Evolutionary conservation across 2,888 invertebrate species (phyloP), one percentile per base, ranked within the genome.

Genomic region (Idaea straminata): DNA sequence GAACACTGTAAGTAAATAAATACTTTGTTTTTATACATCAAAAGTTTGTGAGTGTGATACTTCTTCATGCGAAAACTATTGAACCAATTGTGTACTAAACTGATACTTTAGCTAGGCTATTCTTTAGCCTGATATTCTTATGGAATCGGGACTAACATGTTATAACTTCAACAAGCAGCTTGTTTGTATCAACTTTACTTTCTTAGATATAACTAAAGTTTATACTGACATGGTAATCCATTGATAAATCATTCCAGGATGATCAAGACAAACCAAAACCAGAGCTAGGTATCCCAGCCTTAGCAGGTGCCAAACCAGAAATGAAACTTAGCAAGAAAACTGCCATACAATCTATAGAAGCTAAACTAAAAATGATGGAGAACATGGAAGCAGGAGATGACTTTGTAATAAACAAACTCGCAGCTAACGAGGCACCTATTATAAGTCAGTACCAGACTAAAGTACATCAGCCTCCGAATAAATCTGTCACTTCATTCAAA

Each of bases 271-370:
- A 95, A 79, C 94, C 96, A 0, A 96, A 96, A 82, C 95, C 95
- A 57, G 95, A 96, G 81, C 88, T 97, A 59, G 95, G 96, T 63
- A 97, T 97, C 73, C 95, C 97, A 35, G 97, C 95, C 0, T 82
- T 97, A 69, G 96, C 96, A 0, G 96, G 96, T 63, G 93, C 94
- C 0, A 93, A 93, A 61, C 93, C 91, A 3, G 92, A 95, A 79
- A 78, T 92, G 2, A 96, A 95, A 86, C 87, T 95, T 3, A 97
- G 97, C 82, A 95, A 96, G 77, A 95, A 95, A 80, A 95, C 96
- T 7, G 96, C 97, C 65, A 98, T 98, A 73, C 96, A 96, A 81
- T 97, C 97, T 0, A 98, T 98, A 68, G 97, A 98, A 84, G 96
- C 97, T 0, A 98, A 98, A 85, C 88, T 98, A 0, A 97, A 96